phyloP scores from a whole-genome alignment of 2,113 vertebrate species.

The Corydoras sp. region DNA sequence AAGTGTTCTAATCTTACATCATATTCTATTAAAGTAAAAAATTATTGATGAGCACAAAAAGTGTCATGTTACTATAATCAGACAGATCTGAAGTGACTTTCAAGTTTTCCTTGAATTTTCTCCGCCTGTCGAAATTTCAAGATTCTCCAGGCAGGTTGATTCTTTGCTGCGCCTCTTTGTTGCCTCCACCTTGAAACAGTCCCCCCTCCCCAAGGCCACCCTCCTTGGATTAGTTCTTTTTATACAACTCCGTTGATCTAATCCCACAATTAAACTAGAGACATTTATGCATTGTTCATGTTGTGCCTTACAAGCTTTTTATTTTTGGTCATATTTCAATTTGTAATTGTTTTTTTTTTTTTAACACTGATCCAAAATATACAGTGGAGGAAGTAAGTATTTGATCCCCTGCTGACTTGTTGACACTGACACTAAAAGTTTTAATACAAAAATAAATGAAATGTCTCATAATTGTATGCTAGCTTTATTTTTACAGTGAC shows the following conservation, averaged over 20 bases:
- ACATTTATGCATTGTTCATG: neutral
- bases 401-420: too few species aligned
- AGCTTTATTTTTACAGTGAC: too few species aligned
- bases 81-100: conserved; percentile 28
- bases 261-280: neutral
- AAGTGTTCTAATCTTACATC: too few species aligned
- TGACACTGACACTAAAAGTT: too few species aligned
- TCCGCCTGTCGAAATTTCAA: neutral
- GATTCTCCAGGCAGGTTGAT: conserved; percentile 17
- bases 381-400: too few species aligned
- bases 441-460: too few species aligned
- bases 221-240: neutral
- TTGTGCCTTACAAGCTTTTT: neutral
- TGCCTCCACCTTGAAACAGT: neutral
- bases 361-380: too few species aligned
- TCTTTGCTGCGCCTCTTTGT: conserved; percentile 17
- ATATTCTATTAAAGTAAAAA: neutral
- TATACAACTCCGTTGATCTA: conserved; percentile 16
- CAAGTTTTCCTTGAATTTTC: conserved; percentile 15
- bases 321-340: neutral
- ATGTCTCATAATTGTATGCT: too few species aligned
- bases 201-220: neutral
- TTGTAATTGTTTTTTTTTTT: too few species aligned
- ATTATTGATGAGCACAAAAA: neutral
- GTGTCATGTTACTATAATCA: conserved; percentile 10